Evolutionary conservation across 2,797 vertebrate genomes (phyloP).

Genomic region (Hylomyscus alleni): DNA sequence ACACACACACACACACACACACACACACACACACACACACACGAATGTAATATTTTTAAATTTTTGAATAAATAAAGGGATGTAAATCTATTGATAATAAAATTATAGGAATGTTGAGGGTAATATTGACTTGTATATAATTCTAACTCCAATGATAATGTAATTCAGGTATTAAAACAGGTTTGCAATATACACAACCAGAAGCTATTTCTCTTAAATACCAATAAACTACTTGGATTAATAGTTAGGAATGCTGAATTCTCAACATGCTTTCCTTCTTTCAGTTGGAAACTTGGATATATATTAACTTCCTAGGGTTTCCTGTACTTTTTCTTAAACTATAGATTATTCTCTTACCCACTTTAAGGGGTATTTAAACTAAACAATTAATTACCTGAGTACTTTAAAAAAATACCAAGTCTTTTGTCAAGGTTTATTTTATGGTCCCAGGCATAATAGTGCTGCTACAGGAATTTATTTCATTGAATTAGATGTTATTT

Average conservation of each 20-base stretch:
- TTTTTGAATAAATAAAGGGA: neutral
- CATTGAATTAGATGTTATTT: conserved; percentile 59
- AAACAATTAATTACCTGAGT: conserved; percentile 64
- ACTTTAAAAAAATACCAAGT: conserved; percentile 50
- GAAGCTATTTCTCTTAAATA: conserved; percentile 32
- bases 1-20: neutral
- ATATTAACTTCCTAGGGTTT: conserved; percentile 54
- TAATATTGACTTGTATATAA: conserved; percentile 25
- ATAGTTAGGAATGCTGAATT: conserved; percentile 40
- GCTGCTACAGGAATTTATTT: conserved; percentile 31
- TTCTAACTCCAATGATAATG: conserved; percentile 23
- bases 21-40: neutral
- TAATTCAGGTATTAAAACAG: conserved; percentile 20
- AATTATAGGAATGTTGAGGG: neutral
- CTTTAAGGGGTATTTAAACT: conserved; percentile 39
- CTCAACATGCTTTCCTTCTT: conserved; percentile 28
- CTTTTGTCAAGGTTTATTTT: conserved; percentile 69
- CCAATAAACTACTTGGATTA: conserved; percentile 26
- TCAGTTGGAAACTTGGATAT: conserved; percentile 42
- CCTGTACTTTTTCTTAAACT: conserved; percentile 53
- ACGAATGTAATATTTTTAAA: neutral
- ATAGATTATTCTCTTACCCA: conserved; percentile 64
- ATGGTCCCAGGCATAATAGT: conserved; percentile 36
- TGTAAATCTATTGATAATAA: conserved; percentile 56
- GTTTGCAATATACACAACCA: neutral